These are phyloP conservation scores for Lycia hirtaria DNA, from an alignment of 2,888 invertebrate genomes.

Conservation along the genomic window DNA sequence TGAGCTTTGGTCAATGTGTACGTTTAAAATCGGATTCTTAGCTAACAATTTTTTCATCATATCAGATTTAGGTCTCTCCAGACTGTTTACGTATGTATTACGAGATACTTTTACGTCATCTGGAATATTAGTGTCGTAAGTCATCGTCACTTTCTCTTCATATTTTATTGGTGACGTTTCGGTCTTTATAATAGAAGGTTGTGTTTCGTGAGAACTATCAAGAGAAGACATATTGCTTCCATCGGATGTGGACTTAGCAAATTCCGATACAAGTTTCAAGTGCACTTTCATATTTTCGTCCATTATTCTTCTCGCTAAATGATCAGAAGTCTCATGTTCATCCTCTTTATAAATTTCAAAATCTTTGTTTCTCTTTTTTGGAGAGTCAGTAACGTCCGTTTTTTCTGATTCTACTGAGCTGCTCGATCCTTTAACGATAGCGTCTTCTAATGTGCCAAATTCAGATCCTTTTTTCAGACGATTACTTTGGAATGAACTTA, in stretches of 20 bases:
- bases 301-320: conserved; percentile 77
- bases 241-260: conserved; percentile 80
- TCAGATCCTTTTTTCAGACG: conserved; percentile 90
- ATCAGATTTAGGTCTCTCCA: conserved; percentile 87
- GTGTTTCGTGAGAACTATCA: conserved; percentile 67
- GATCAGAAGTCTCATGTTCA: conserved; percentile 76
- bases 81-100: conserved; percentile 84
- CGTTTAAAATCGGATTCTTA: conserved; percentile 80
- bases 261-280: conserved; percentile 78
- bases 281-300: conserved; percentile 81
- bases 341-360: conserved; percentile 62
- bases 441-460: conserved; percentile 91
- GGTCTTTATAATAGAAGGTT: conserved; percentile 50
- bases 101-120: conserved; percentile 88
- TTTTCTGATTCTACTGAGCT: conserved; percentile 78
- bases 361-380: conserved; percentile 54
- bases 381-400: conserved; percentile 57
- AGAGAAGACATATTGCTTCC: conserved; percentile 76
- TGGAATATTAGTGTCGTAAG: conserved; percentile 86
- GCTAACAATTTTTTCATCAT: conserved; percentile 85
- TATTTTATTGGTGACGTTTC: conserved; percentile 65
- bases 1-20: conserved; percentile 70
- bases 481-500: conserved; percentile 88
- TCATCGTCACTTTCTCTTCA: conserved; percentile 75
- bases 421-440: conserved; percentile 86